Evolutionary conservation across 2,797 vertebrate genomes (phyloP).

Genomic region (Thunnus albacares): DNA sequence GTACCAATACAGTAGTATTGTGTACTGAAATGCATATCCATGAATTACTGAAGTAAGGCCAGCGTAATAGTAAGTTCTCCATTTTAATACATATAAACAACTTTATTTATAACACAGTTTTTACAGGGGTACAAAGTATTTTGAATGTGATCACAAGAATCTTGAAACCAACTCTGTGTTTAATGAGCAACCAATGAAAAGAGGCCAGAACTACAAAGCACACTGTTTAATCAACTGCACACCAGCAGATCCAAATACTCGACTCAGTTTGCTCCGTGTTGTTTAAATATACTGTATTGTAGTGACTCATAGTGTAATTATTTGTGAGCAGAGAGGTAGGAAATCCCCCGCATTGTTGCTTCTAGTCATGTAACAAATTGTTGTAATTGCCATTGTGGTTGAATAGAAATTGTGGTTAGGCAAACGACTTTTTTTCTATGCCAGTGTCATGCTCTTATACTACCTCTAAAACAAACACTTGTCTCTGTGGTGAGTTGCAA

Average conservation of each 20-base stretch:
- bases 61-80: background rate
- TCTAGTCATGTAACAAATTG: conserved; percentile 80
- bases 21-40: background rate
- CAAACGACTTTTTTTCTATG: conserved; percentile 59
- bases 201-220: background rate
- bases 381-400: conserved; percentile 79
- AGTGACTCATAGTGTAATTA: conserved; percentile 76
- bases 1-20: background rate
- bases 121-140: no score
- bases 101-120: background rate
- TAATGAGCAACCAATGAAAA: background rate
- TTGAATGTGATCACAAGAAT: no score
- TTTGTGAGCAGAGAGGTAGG: conserved; percentile 65
- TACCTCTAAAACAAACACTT: conserved; percentile 65
- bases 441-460: conserved; percentile 45
- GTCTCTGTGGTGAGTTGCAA: conserved; percentile 57
- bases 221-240: background rate
- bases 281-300: conserved; percentile 41
- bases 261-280: conserved; percentile 5
- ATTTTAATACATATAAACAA: background rate
- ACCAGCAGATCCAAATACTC: conserved; percentile 18
- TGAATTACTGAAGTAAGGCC: no score
- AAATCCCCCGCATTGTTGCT: conserved; percentile 70
- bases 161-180: background rate
- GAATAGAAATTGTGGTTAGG: conserved; percentile 75